These are phyloP conservation scores for Platanista minor DNA, from an alignment of 2,113 vertebrate species.

Conservation along the genomic window DNA sequence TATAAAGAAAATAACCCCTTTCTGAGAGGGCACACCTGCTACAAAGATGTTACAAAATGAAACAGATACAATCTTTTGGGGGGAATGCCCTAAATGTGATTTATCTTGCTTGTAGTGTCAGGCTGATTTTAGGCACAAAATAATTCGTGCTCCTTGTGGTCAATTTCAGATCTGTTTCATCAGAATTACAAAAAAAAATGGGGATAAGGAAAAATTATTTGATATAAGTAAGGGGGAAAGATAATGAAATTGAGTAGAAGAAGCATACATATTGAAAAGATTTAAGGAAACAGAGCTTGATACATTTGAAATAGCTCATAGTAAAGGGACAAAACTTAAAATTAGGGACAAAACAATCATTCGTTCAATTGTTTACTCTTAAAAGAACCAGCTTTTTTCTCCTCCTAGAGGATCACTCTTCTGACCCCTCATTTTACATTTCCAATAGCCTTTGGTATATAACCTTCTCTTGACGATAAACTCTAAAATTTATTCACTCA, in stretches of 20 bases:
- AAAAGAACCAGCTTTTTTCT: neutral
- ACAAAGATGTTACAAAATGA: neutral
- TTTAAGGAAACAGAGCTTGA: neutral
- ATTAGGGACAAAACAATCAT: neutral
- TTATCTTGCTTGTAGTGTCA: neutral
- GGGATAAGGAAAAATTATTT: neutral
- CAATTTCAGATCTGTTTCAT: constrained; percentile 25
- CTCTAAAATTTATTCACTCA: neutral
- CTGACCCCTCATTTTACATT: neutral
- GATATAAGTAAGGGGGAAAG: neutral
- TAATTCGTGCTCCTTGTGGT: neutral
- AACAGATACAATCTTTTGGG: neutral
- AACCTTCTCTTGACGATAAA: neutral
- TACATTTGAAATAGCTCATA: neutral
- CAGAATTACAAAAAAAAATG: neutral
- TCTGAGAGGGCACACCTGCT: neutral
- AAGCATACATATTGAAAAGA: neutral
- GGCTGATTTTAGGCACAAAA: neutral
- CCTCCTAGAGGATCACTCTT: neutral
- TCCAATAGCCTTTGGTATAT: neutral
- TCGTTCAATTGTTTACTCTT: neutral
- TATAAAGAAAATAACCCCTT: neutral
- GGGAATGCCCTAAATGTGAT: neutral
- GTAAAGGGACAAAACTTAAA: neutral
- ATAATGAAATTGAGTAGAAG: neutral